Percentiles rank a stretch among this genome's conserved stretches.
These are phyloP conservation scores for Melanotaenia nigrans DNA, from an alignment of 2,797 vertebrate species.

Conservation along the genomic window DNA sequence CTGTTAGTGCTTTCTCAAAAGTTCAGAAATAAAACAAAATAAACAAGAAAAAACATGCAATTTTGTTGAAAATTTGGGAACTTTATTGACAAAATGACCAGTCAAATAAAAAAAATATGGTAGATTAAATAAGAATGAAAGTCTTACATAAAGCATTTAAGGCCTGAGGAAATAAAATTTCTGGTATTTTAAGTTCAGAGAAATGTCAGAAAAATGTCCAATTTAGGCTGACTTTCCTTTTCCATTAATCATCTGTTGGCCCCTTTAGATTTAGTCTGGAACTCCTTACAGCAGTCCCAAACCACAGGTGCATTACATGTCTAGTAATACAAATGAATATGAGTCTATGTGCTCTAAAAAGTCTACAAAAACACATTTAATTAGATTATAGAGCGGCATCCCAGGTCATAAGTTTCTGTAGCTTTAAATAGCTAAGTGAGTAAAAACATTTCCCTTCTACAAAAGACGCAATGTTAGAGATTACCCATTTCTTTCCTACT, in stretches of 20 bases:
- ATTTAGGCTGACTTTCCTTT: background rate
- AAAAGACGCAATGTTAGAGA: background rate
- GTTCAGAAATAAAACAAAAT: background rate
- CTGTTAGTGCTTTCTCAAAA: background rate
- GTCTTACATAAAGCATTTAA: background rate
- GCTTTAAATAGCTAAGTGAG: background rate
- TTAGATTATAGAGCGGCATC: background rate
- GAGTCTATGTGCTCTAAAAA: background rate
- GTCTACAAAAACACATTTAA: background rate
- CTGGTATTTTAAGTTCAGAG: background rate
- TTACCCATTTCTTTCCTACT: background rate
- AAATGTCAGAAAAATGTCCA: background rate
- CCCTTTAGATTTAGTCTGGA: background rate
- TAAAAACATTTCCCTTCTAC: background rate
- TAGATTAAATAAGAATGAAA: background rate
- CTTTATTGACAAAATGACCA: background rate
- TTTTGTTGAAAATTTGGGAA: background rate
- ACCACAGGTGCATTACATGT: background rate
- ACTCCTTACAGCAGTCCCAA: background rate
- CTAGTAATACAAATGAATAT: background rate
- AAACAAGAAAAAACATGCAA: background rate
- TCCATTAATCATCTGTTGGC: background rate
- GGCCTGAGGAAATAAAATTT: background rate
- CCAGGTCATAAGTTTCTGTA: background rate
- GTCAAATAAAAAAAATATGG: background rate